A percentile compares a stretch with the other conserved stretches of the same genome.
Evolutionary conservation across 2,113 vertebrate species (phyloP).

Genomic region (Engystomops pustulosus): DNA sequence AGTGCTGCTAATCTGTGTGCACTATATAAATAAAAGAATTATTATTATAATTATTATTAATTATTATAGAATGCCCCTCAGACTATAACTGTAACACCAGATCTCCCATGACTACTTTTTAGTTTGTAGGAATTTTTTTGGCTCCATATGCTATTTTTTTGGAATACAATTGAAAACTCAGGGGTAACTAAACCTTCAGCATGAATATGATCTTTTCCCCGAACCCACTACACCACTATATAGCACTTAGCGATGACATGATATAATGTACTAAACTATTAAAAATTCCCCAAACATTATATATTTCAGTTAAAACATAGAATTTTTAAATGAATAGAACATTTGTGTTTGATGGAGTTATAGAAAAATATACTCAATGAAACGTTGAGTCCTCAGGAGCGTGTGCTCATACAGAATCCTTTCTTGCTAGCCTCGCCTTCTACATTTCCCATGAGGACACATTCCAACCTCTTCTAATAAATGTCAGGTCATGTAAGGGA

Average conservation of each 20-base stretch:
- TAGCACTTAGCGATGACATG: background rate
- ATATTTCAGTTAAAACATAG: background rate
- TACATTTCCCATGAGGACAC: constrained; percentile 38
- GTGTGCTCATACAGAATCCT: constrained; percentile 13
- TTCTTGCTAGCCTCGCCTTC: constrained; percentile 26
- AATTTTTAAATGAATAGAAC: background rate
- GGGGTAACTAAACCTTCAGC: background rate
- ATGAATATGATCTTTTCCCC: background rate
- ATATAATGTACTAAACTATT: background rate
- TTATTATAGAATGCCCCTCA: too few relatives aligned
- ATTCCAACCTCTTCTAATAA: constrained; percentile 47
- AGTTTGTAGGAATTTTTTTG: background rate
- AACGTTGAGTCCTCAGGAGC: constrained; percentile 8
- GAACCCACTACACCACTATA: background rate
- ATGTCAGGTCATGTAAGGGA: constrained; percentile 53
- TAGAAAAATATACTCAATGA: constrained; percentile 17
- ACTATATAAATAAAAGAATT: too few relatives aligned
- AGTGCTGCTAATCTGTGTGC: too few relatives aligned
- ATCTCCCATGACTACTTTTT: background rate
- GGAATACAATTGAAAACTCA: background rate
- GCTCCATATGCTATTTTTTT: background rate
- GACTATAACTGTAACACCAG: too few relatives aligned
- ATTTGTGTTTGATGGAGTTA: constrained; percentile 2
- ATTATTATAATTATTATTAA: too few relatives aligned
- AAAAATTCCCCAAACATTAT: background rate